These are phyloP conservation scores for Alca torda DNA, from an alignment of 2,797 vertebrate genomes.

Conservation along the genomic window DNA sequence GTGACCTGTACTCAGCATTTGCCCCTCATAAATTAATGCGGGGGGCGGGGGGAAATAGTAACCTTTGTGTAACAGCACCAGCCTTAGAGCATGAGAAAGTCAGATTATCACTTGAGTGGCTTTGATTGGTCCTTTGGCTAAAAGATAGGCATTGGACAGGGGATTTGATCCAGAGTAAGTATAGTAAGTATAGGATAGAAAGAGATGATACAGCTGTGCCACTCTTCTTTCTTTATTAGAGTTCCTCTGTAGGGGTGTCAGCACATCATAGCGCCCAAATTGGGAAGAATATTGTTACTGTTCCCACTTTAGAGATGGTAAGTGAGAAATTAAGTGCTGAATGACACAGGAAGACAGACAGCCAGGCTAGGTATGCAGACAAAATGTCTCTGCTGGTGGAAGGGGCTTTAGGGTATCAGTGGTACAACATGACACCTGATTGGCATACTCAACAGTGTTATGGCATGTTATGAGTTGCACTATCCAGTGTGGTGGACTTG, in stretches of 20 bases:
- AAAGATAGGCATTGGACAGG: background rate
- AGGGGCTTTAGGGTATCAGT: background rate
- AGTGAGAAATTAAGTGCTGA: background rate
- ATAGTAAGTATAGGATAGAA: background rate
- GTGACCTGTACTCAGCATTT: background rate
- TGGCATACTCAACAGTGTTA: background rate
- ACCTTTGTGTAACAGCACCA: background rate
- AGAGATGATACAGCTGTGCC: background rate
- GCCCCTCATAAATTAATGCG: background rate
- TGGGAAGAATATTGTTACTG: background rate
- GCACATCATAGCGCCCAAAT: background rate
- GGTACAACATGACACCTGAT: background rate
- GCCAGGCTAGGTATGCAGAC: no score
- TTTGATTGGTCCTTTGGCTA: background rate
- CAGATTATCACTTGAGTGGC: background rate
- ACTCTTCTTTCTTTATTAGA: background rate
- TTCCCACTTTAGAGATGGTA: background rate
- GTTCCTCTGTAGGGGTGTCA: background rate
- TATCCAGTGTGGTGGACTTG: background rate
- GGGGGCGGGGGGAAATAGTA: no score
- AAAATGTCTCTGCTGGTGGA: background rate
- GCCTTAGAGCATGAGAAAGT: background rate
- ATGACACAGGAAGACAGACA: background rate
- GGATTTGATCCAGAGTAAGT: background rate
- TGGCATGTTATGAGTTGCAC: background rate